Percentiles rank a stretch among this genome's conserved stretches.
Evolutionary conservation across 2,888 invertebrate species (phyloP).

Genomic region (Rhaphigaster nebulosa): DNA sequence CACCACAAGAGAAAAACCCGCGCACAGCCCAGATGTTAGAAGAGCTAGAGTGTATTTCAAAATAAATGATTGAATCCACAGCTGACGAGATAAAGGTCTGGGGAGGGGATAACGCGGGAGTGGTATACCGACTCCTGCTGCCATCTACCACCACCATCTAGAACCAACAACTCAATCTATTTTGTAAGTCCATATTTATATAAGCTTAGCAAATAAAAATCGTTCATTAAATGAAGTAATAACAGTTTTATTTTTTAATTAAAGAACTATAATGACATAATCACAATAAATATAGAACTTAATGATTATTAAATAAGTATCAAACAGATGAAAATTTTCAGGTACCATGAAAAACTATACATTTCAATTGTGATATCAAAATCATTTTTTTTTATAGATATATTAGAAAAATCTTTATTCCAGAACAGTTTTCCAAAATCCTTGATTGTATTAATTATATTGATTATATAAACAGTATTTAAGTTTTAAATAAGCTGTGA

Average conservation of each 20-base stretch:
- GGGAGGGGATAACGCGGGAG: slow-evolving; percentile 45
- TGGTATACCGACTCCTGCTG: background rate
- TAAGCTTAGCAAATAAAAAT: background rate
- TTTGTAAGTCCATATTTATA: background rate
- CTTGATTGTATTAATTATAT: too few relatives aligned
- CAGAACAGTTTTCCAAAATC: too few relatives aligned
- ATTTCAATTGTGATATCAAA: too few relatives aligned
- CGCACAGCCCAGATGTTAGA: slow-evolving; percentile 11
- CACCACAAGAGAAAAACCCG: slow-evolving; percentile 4
- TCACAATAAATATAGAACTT: too few relatives aligned
- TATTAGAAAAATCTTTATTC: too few relatives aligned
- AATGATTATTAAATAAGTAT: too few relatives aligned
- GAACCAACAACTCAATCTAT: background rate
- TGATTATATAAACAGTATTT: too few relatives aligned
- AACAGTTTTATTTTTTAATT: background rate
- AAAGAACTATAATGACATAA: background rate
- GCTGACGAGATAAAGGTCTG: slow-evolving; percentile 21
- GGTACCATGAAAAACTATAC: too few relatives aligned
- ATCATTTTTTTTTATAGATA: too few relatives aligned
- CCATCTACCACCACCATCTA: background rate
- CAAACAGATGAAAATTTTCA: too few relatives aligned
- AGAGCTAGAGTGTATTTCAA: slow-evolving; percentile 24
- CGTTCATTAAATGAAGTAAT: background rate
- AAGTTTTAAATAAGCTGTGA: too few relatives aligned
- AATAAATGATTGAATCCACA: background rate